Base-by-base conservation (phyloP, 2,113 vertebrate genomes). In the Puma concolor region DNA sequence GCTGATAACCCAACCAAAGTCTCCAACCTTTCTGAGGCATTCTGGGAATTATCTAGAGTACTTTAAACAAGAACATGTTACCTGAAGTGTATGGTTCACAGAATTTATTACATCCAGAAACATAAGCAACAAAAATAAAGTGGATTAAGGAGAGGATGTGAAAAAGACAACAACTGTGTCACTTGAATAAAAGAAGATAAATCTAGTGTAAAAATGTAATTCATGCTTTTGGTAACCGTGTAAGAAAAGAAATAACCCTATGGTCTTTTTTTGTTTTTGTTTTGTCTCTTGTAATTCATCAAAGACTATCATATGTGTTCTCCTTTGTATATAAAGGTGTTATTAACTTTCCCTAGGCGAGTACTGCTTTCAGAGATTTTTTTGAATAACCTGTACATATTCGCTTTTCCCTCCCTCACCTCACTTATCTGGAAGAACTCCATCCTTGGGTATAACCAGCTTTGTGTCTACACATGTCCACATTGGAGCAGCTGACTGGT, bases 41-140 rank as follows among this genome's bases (percentile, higher is more conserved):
- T 90, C 74, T 93, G 66, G 94, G 98, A 93, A 74, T 91, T 86
- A 82, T 31, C 25, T 48, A 19, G 57, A 69, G 38, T 67, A 21
- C 44, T 95, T 86, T 90, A 93, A 86, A 86, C 93, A 85, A 94
- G 97, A 80, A 74, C 67, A 10, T 23, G 77, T 80, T 97, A 87
- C 95, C 79, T 44, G 76, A 94, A 82, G n/a, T 48, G 36, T 19
- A 82, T 2, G 44, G 94, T 57, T 97, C 95, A 94, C 83, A 94
- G 97, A 97, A 92, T 96, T 91, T 97, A 97, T 95, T 96, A 84
- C 54, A 95, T 27, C 50, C 76, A 92, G 41, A 79, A 81, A 95
- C 79, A 95, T 14, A 41, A 69, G 86, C 79, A 83, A 89, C n/a
- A 86, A 67, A 94, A 96, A 93, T 82, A 69, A 94, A 97, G 82